Evolutionary conservation across 1,140 invertebrate genomes (phyloP), one percentile per base, ranked within the genome.

Genomic region (Drosophila kanapiae): DNA sequence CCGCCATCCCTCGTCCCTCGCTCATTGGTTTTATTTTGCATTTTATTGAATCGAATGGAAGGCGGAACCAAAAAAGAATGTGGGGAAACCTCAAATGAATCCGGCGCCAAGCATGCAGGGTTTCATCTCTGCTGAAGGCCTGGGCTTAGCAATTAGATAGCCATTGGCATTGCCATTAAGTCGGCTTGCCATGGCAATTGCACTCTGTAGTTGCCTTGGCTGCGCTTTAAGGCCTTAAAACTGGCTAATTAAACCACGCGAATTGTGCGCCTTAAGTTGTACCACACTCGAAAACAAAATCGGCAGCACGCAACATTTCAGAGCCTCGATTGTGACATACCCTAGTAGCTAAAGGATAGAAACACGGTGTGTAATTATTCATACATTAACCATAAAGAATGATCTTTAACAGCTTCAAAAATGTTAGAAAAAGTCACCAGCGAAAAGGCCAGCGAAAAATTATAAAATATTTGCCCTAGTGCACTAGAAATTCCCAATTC

Each of bases 21-120:
- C 42, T 45, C 59, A 75, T 64, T 48, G 68, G 59, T 61, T 82
- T 79, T 33, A 51, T 51, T 87, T 87, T 87, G 70, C 84, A 87
- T 87, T 87, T 87, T 87, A 87, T 87, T 87, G 71, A 88, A 75
- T 88, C 54, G 80, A 71, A 59, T 38, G 42, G 14, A 53, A 37
- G 57, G 38, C 35, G 33, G 8, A 35, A 18, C 42, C 18, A 38
- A 14, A 27, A 59, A 49, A 42, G 64, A 51, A 60, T 48, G 23
- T n/a, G 40, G 47, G 45, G 45, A 56, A 68, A 47, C 51, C 59
- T 13, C 63, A 82, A 82, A 82, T 82, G 49, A 35, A 45, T 75
- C 43, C 54, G 56, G 23, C 5, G 48, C 40, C 48, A 59, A 58
- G 60, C 57, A 67, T 49, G 18, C 60, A 48, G 57, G 58, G 42